These are phyloP conservation scores for Patiria miniata DNA, from an alignment of 35 echinoderm and acorn worm genomes.

Conservation along the genomic window DNA sequence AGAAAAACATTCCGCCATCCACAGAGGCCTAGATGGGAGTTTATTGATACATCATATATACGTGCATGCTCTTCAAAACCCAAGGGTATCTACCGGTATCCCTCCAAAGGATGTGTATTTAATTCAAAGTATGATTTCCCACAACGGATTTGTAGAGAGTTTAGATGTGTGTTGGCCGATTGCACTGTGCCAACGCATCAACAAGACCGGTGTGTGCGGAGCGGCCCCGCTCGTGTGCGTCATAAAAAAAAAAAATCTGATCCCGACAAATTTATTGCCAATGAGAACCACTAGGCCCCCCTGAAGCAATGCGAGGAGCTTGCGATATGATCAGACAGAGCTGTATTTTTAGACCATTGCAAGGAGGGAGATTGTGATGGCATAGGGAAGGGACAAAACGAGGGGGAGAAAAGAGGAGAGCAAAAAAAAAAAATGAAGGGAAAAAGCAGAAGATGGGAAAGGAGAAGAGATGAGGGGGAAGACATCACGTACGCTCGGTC, in stretches of 20 bases:
- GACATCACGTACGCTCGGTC: neutral
- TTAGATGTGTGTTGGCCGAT: too few relatives aligned
- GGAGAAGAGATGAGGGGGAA: neutral
- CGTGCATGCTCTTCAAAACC: too few relatives aligned
- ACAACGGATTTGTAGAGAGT: too few relatives aligned
- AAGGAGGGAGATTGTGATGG: neutral
- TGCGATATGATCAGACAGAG: slow-evolving; percentile 24
- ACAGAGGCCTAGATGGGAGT: too few relatives aligned
- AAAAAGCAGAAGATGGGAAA: too few relatives aligned
- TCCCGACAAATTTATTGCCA: neutral
- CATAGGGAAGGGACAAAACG: neutral
- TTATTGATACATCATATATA: too few relatives aligned
- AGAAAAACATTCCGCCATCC: too few relatives aligned
- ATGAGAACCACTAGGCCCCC: neutral
- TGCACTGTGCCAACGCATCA: neutral
- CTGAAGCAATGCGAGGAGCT: neutral
- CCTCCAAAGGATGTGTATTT: too few relatives aligned
- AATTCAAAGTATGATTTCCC: too few relatives aligned
- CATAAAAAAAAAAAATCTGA: slow-evolving; percentile 15
- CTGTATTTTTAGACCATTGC: neutral
- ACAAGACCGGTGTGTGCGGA: neutral
- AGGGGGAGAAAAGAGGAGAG: neutral
- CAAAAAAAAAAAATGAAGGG: neutral
- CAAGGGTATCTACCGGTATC: too few relatives aligned
- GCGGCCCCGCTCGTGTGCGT: neutral